A percentile compares a stretch with the other conserved stretches of the same genome.
Conservation (phyloP, 2,797 vertebrate species). For the Poeciliopsis paucimaculata region DNA sequence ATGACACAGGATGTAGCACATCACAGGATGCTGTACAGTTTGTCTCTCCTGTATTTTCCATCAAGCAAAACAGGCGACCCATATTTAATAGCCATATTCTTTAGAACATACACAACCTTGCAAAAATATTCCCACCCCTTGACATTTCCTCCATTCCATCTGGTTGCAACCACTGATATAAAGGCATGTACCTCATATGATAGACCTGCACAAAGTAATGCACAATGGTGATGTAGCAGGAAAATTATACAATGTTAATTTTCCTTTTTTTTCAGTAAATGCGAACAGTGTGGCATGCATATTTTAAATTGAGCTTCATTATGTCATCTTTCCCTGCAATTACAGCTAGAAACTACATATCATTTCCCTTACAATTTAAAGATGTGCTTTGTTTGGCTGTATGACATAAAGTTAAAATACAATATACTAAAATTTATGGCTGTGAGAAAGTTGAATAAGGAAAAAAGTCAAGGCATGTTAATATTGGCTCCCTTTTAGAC, state of each 20-base stretch:
- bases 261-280: not conserved
- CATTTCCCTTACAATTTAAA: not conserved
- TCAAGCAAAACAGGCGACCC: conserved; percentile 33
- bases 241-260: not conserved
- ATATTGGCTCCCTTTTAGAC: not conserved
- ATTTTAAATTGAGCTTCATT: not conserved
- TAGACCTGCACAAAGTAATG: not conserved
- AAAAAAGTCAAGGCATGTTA: not conserved
- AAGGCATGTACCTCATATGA: not conserved
- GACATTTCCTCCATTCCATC: not conserved
- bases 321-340: not conserved
- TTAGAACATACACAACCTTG: conserved; percentile 22
- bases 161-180: not conserved
- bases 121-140: not conserved
- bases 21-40: conserved; percentile 49
- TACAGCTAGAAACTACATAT: not conserved
- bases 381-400: not conserved
- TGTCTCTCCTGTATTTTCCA: conserved; percentile 42
- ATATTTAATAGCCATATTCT: conserved; percentile 36
- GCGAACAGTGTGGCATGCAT: not conserved
- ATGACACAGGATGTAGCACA: conserved; percentile 71
- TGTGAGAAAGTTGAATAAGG: not conserved
- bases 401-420: not conserved
- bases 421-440: not conserved
- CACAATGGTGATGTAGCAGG: not conserved